Evolutionary conservation across 2,888 invertebrate genomes (phyloP), one percentile per base, ranked within the genome.

Genomic region (Nebria salina): DNA sequence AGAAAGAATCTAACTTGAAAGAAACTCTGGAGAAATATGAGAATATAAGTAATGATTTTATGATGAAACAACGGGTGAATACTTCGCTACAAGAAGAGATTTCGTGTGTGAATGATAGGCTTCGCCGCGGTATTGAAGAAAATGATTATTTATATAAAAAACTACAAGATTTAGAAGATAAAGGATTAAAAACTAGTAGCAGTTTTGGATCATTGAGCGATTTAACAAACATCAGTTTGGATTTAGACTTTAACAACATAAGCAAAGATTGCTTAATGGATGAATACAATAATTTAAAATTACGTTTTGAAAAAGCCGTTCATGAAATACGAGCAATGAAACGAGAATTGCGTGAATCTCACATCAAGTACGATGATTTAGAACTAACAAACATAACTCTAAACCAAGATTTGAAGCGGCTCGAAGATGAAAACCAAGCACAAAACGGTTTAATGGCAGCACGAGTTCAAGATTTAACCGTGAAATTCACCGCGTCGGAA

Each of bases 241-340:
- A 95, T 84, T 89, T 94, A 81, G 94, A 96, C 89, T 90, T 95
- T 1, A 94, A 93, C 84, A 91, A 92, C 13, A 89, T 96, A 84
- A 95, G 95, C 86, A 94, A 94, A 84, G 94, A 94, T 85, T 93
- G 93, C 85, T 89, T 96, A 77, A 93, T 95, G 84, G 96, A 96
- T 85, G 95, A 96, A 86, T 96, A 95, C 87, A 91, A 93, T 66
- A 95, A 96, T 85, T 88, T 96, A 82, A 92, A 93, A 83, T 91
- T 92, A 72, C 91, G 96, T 81, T 96, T 96, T 86, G 93, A 95
- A 85, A 95, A 95, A 87, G 96, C 96, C 0, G 93, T 96, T 20
- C 91, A 93, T 84, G 96, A 96, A 90, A 96, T 96, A 76, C 91
- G 94, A 85, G 94, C 94, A 0, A 94, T 96, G 92, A 95, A 96